These are phyloP conservation scores for Hassar affinis DNA, from an alignment of 2,113 vertebrate species.

Conservation along the genomic window DNA sequence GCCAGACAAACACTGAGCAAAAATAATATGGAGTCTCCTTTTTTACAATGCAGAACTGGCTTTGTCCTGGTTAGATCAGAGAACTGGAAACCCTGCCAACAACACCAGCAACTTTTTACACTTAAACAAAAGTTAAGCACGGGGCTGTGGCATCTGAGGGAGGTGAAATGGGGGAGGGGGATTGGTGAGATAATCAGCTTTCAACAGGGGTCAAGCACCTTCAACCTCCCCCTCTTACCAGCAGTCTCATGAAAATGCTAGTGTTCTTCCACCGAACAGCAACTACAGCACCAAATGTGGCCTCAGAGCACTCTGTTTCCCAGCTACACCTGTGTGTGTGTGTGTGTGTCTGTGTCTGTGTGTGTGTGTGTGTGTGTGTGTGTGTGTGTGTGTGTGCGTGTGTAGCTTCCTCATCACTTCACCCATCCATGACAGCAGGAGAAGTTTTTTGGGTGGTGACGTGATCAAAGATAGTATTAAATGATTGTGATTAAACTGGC, in stretches of 20 bases:
- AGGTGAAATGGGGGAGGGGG: conserved; percentile 51
- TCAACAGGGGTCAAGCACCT: conserved; percentile 41
- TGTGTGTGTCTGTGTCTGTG: no score
- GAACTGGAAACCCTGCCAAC: not conserved
- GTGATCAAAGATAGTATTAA: no score
- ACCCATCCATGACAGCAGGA: not conserved
- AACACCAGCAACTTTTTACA: conserved; percentile 53
- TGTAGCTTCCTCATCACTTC: not conserved
- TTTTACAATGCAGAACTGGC: not conserved
- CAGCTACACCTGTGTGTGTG: no score
- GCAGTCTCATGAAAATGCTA: not conserved
- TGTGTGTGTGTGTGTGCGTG: no score
- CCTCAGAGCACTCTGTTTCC: not conserved
- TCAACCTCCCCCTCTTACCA: conserved; percentile 4
- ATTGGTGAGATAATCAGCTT: conserved; percentile 43
- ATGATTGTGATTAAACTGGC: not conserved
- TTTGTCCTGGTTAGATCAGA: not conserved
- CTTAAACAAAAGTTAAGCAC: conserved; percentile 55
- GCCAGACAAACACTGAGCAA: not conserved
- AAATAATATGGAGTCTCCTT: not conserved
- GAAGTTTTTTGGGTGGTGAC: not conserved
- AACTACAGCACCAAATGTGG: not conserved
- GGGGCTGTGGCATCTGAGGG: conserved; percentile 8
- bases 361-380: no score
- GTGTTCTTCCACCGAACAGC: not conserved